Conservation (phyloP, 92 coral and sea anemone species). For the Palythoa grandis region DNA sequence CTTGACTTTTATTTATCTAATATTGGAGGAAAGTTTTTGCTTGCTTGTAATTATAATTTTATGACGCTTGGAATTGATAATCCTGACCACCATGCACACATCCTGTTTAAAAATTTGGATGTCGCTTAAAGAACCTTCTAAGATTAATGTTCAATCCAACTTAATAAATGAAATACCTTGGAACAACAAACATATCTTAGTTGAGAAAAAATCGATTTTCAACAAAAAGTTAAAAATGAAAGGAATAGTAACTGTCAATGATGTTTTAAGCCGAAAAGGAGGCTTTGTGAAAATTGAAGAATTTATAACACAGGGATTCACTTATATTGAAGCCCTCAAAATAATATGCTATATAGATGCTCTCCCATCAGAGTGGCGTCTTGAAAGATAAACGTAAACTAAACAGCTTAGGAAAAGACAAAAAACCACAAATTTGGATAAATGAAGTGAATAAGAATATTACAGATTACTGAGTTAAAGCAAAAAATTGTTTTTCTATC, state of each 20-base stretch:
- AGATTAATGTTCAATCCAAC: background rate
- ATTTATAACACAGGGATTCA: background rate
- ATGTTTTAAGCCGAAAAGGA: slow-evolving; percentile 22
- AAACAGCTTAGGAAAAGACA: background rate
- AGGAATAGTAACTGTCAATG: slow-evolving; percentile 9
- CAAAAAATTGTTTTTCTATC: background rate
- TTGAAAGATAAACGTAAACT: background rate
- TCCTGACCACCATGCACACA: too few relatives aligned
- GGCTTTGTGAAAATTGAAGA: background rate
- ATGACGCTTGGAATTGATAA: too few relatives aligned
- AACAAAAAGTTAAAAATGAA: background rate
- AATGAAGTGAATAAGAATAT: background rate
- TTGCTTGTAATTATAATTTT: too few relatives aligned
- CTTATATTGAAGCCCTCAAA: background rate
- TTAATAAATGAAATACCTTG: background rate
- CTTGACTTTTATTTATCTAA: too few relatives aligned
- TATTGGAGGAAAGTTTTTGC: too few relatives aligned
- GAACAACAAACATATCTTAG: background rate
- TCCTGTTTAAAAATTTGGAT: too few relatives aligned
- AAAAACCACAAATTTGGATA: background rate
- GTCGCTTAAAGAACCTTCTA: background rate
- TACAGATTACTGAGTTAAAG: slow-evolving; percentile 1
- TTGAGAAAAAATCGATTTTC: background rate
- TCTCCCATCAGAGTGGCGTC: background rate
- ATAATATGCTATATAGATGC: background rate